These are phyloP conservation scores for Datnioides undecimradiatus DNA, from an alignment of 2,113 vertebrate species.

Conservation along the genomic window DNA sequence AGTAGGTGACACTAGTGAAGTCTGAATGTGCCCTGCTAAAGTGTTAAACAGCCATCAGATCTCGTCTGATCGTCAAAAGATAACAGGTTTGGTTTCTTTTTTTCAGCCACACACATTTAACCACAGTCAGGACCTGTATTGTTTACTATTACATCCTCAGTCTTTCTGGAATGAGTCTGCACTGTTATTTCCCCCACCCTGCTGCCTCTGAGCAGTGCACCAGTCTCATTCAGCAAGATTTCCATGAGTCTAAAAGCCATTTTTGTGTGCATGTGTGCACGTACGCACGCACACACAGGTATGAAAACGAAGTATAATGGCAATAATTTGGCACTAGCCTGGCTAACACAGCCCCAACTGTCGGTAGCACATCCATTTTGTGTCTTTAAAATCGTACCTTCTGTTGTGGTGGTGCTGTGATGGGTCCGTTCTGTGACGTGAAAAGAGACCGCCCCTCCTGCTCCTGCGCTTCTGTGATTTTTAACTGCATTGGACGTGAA, in stretches of 20 bases:
- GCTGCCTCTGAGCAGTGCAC: conserved; percentile 28
- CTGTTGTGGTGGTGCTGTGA: conserved; percentile 51
- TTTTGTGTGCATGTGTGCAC: conserved; percentile 13
- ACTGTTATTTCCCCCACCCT: conserved; percentile 8
- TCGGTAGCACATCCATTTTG: conserved; percentile 56
- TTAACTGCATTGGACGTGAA: conserved; percentile 15
- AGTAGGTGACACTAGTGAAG: conserved; percentile 11
- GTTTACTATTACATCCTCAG: conserved; percentile 12
- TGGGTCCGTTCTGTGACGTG: conserved; percentile 50
- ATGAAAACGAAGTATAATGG: conserved; percentile 71
- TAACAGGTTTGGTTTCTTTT: background rate
- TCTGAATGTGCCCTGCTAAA: background rate
- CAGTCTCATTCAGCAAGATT: conserved; percentile 26
- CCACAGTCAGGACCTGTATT: conserved; percentile 7
- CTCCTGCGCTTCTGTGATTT: conserved; percentile 53
- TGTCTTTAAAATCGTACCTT: conserved; percentile 30
- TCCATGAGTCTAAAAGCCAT: conserved; percentile 64
- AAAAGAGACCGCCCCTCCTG: conserved; percentile 6
- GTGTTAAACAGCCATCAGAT: conserved; percentile 1
- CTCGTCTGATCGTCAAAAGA: background rate
- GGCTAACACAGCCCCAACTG: conserved; percentile 36
- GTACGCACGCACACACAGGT: conserved; percentile 25
- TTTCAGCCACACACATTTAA: background rate
- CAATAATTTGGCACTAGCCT: conserved; percentile 73
- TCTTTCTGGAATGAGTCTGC: conserved; percentile 41